Conservation (phyloP, 2,888 invertebrate species). For the Odontocolon sp. region DNA sequence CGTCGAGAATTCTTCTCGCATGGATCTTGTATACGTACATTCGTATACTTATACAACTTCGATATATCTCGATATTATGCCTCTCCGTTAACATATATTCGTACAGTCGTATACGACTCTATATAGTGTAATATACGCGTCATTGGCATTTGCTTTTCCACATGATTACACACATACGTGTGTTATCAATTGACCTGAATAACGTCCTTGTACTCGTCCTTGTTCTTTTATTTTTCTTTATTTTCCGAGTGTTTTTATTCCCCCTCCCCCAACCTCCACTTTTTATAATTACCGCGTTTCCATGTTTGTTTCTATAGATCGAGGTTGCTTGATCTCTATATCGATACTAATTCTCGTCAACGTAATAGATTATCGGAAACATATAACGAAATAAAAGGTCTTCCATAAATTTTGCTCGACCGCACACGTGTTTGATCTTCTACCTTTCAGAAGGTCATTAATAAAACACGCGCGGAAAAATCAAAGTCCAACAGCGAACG, state of each 20-base stretch:
- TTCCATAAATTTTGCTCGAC: no score
- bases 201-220: constrained; percentile 47
- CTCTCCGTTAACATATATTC: constrained; percentile 26
- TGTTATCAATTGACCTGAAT: constrained; percentile 59
- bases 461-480: background rate
- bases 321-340: constrained; percentile 21
- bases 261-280: constrained; percentile 2
- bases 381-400: no score
- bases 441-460: no score
- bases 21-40: background rate
- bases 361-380: no score
- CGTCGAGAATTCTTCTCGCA: constrained; percentile 17
- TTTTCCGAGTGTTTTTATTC: constrained; percentile 23
- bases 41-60: constrained; percentile 48
- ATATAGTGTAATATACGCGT: background rate
- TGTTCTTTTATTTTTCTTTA: constrained; percentile 22
- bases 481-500: constrained; percentile 1
- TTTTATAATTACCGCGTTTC: constrained; percentile 29
- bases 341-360: background rate
- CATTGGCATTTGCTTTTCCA: constrained; percentile 44
- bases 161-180: constrained; percentile 6
- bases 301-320: constrained; percentile 40
- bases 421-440: no score
- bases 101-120: constrained; percentile 23
- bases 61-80: constrained; percentile 36